Evolutionary conservation across 2,797 vertebrate genomes (phyloP).

Genomic region (Eidolon dupreanum): DNA sequence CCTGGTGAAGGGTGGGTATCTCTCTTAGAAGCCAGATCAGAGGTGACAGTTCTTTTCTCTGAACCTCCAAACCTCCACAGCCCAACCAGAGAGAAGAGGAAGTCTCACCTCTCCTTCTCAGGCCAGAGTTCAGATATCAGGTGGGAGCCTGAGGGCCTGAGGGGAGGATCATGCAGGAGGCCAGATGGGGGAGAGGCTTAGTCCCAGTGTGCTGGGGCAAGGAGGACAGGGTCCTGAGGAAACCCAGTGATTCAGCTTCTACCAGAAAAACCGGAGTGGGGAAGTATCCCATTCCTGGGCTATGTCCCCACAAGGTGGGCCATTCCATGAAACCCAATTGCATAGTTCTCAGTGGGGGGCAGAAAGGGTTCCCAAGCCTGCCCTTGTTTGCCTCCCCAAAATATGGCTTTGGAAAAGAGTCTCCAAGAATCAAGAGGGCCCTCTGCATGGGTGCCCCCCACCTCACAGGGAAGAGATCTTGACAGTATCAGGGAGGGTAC

Average conservation of each 20-base stretch:
- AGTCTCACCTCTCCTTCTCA: slow-evolving; percentile 24
- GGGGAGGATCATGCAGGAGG: slow-evolving; percentile 59
- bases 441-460: not conserved
- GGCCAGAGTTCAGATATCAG: slow-evolving; percentile 37
- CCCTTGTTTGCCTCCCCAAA: slow-evolving; percentile 56
- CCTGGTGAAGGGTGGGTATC: not conserved
- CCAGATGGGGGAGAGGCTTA: slow-evolving; percentile 5
- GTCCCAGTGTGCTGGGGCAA: slow-evolving; percentile 39
- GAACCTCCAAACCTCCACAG: slow-evolving; percentile 38
- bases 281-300: slow-evolving; percentile 13
- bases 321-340: slow-evolving; percentile 66
- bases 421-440: slow-evolving; percentile 41
- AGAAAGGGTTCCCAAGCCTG: slow-evolving; percentile 38
- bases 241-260: slow-evolving; percentile 10
- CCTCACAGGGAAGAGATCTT: slow-evolving; percentile 94
- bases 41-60: slow-evolving; percentile 24
- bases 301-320: not conserved
- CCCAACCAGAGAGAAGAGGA: slow-evolving; percentile 29
- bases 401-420: slow-evolving; percentile 79
- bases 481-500: slow-evolving; percentile 89
- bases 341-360: slow-evolving; percentile 66
- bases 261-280: not conserved
- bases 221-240: not conserved
- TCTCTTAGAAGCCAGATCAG: slow-evolving; percentile 29
- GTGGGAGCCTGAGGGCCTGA: not conserved